A percentile compares a stretch with the other conserved stretches of the same genome.
These are phyloP conservation scores for Rhynchonycteris naso DNA, from an alignment of 2,797 vertebrate species.

Conservation along the genomic window DNA sequence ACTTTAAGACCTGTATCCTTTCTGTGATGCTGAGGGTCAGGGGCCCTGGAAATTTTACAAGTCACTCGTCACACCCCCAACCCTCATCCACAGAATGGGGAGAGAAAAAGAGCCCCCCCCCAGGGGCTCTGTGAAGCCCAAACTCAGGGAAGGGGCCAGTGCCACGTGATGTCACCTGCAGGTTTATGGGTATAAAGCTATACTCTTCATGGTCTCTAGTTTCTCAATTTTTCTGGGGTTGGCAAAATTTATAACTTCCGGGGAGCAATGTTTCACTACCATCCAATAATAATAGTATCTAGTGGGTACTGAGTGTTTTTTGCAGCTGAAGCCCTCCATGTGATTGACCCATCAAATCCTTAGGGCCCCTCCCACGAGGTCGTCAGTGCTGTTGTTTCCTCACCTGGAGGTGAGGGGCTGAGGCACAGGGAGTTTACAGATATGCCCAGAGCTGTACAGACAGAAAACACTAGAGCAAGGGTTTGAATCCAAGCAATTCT, in stretches of 20 bases:
- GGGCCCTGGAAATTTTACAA: too few species aligned
- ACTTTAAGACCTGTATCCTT: too few species aligned
- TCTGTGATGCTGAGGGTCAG: too few species aligned
- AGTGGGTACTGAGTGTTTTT: too few species aligned
- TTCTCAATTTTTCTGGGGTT: too few species aligned
- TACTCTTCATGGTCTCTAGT: neutral
- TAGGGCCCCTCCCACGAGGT: neutral
- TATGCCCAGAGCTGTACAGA: too few species aligned
- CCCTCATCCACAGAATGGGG: too few species aligned
- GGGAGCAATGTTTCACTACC: neutral
- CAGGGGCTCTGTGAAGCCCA: neutral
- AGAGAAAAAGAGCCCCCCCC: neutral
- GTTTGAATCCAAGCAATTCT: neutral
- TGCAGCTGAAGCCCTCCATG: accelerated
- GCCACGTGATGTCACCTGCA: accelerated
- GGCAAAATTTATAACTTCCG: neutral
- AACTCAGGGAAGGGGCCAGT: accelerated
- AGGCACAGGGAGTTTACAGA: neutral
- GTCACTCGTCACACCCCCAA: too few species aligned
- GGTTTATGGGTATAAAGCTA: accelerated
- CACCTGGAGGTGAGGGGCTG: neutral
- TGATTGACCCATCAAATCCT: neutral
- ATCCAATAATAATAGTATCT: neutral
- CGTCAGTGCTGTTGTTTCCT: neutral
- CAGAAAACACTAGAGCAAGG: accelerated